phyloP scores from a whole-genome alignment of 2,888 invertebrate species.

The Cremastinae sp. region DNA sequence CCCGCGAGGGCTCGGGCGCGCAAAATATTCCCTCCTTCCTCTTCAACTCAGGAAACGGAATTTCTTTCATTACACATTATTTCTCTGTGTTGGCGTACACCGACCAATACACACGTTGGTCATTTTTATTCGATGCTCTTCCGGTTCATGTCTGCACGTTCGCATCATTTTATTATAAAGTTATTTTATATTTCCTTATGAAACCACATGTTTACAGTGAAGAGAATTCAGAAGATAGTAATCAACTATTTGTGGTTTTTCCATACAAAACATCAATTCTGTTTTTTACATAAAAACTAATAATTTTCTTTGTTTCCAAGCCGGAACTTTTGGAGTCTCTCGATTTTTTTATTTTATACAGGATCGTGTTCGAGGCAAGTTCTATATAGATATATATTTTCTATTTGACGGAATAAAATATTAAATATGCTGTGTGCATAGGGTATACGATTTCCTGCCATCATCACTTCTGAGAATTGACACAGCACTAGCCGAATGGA shows the following conservation, averaged over 20 bases:
- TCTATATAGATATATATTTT: neutral
- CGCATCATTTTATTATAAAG: neutral
- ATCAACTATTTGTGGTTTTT: no score
- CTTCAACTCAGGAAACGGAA: constrained; percentile 74
- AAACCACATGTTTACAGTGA: no score
- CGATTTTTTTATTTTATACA: no score
- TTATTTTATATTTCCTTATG: neutral
- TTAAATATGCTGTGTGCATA: constrained; percentile 4
- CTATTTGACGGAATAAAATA: constrained; percentile 9
- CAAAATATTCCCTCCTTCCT: constrained; percentile 70
- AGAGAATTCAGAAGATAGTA: no score
- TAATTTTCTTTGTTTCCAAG: no score
- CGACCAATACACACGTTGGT: neutral
- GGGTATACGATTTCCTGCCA: constrained; percentile 3
- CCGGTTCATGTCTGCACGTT: no score
- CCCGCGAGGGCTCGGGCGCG: constrained; percentile 59
- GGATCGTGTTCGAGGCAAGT: neutral
- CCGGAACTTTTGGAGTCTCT: no score
- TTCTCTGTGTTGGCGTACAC: constrained; percentile 60
- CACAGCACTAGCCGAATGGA: neutral
- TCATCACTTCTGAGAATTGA: constrained; percentile 6
- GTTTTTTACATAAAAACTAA: no score
- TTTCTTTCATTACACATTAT: constrained; percentile 72
- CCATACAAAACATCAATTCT: no score
- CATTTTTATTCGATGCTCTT: constrained; percentile 41